A percentile compares a stretch with the other conserved stretches of the same genome.
Conservation (phyloP, 2,113 vertebrate species). For the Arvicanthis niloticus region DNA sequence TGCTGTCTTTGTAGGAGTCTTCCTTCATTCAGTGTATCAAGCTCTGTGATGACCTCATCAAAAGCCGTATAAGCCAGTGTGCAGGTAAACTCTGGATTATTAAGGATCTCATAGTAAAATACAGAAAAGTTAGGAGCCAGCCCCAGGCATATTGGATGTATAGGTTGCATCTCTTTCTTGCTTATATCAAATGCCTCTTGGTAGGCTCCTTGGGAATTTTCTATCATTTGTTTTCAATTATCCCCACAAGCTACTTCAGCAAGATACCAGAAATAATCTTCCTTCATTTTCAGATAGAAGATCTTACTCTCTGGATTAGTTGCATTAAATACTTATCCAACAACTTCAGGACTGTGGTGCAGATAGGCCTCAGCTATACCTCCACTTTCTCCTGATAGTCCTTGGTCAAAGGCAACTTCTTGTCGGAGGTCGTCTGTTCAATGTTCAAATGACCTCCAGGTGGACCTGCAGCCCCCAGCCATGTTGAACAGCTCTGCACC, state of each 20-base stretch:
- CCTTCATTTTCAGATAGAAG: constrained; percentile 99
- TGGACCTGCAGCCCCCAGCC: constrained; percentile 93
- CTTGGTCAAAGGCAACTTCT: constrained; percentile 93
- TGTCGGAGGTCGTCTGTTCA: constrained; percentile 91
- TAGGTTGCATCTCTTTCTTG: too few relatives aligned
- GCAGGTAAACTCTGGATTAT: too few relatives aligned
- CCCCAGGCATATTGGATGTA: too few relatives aligned
- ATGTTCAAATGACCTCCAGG: constrained; percentile 97
- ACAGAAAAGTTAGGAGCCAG: too few relatives aligned
- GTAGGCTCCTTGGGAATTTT: too few relatives aligned
- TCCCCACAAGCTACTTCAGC: constrained; percentile 95
- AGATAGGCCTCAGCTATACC: constrained; percentile 93
- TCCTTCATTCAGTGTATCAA: too few relatives aligned
- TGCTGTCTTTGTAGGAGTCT: too few relatives aligned
- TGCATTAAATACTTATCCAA: constrained; percentile 95
- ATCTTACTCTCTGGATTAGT: constrained; percentile 95
- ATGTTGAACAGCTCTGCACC: constrained; percentile 94
- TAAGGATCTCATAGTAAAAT: too few relatives aligned
- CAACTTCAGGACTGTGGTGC: constrained; percentile 93
- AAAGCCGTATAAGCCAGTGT: too few relatives aligned
- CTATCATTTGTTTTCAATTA: constrained; percentile 82
- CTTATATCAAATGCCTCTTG: too few relatives aligned
- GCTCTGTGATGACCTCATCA: too few relatives aligned
- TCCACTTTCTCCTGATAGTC: constrained; percentile 96
- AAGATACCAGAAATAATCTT: constrained; percentile 98